A percentile compares a stretch with the other conserved stretches of the same genome.
These are phyloP conservation scores for Albula goreensis DNA, from an alignment of 2,113 vertebrate genomes.

Conservation along the genomic window DNA sequence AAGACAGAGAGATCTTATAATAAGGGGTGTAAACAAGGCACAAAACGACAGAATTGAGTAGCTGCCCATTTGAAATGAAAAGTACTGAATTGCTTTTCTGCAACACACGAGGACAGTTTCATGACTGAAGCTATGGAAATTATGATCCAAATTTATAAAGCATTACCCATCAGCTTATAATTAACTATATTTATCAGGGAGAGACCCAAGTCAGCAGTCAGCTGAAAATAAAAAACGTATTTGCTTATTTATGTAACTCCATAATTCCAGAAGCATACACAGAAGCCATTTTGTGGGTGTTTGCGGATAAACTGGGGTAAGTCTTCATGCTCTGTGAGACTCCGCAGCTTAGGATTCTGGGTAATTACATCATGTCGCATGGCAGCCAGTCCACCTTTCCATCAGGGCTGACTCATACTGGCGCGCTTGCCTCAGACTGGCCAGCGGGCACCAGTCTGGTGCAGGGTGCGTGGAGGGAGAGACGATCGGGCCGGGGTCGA, in stretches of 20 bases:
- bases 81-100: neutral
- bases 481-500: neutral
- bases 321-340: neutral
- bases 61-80: neutral
- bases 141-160: neutral
- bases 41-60: neutral
- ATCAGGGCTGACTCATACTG: too few species aligned
- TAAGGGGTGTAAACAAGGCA: neutral
- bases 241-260: neutral
- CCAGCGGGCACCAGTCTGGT: too few species aligned
- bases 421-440: neutral
- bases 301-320: neutral
- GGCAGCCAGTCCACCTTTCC: too few species aligned
- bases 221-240: neutral
- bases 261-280: neutral
- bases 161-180: neutral
- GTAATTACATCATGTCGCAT: neutral
- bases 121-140: neutral
- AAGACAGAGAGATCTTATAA: neutral
- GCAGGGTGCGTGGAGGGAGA: too few species aligned
- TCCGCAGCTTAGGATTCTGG: neutral
- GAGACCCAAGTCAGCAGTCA: neutral
- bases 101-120: neutral
- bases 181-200: neutral
- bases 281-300: neutral